These are phyloP conservation scores for Eupeodes corollae DNA, from an alignment of 1,140 invertebrate genomes.

Conservation along the genomic window DNA sequence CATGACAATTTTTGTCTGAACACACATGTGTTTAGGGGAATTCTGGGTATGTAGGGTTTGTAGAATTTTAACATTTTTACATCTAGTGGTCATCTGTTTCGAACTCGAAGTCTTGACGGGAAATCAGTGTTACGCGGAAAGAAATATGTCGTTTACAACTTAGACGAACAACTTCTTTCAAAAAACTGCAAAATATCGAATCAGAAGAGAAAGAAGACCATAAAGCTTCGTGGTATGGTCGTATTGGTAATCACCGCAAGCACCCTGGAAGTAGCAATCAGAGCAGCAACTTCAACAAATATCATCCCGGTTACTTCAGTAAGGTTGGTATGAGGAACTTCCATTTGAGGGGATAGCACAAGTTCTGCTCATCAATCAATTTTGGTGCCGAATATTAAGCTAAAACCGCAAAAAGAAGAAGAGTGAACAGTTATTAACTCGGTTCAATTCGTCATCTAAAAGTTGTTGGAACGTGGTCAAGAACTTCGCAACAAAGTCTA, in stretches of 20 bases:
- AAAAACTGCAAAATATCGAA: slow-evolving; percentile 47
- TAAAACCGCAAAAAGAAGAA: slow-evolving; percentile 72
- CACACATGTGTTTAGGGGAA: too few relatives aligned
- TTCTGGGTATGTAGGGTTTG: too few relatives aligned
- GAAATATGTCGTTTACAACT: too few relatives aligned
- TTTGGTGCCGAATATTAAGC: slow-evolving; percentile 79
- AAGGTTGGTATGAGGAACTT: slow-evolving; percentile 99
- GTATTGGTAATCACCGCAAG: slow-evolving; percentile 98
- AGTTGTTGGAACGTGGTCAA: slow-evolving; percentile 97
- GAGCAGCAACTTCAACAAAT: slow-evolving; percentile 99
- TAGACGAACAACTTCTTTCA: too few relatives aligned
- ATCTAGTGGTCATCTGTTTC: too few relatives aligned
- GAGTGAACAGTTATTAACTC: slow-evolving; percentile 85
- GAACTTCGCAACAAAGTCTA: slow-evolving; percentile 94
- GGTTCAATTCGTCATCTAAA: slow-evolving; percentile 93
- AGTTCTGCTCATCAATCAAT: slow-evolving; percentile 88
- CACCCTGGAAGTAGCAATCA: slow-evolving; percentile 99
- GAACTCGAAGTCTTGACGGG: too few relatives aligned
- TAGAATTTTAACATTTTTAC: too few relatives aligned
- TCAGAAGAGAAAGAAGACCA: slow-evolving; percentile 88
- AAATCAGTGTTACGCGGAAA: too few relatives aligned
- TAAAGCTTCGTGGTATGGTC: slow-evolving; percentile 97
- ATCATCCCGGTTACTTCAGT: slow-evolving; percentile 99
- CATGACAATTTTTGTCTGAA: too few relatives aligned
- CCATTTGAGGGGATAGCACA: slow-evolving; percentile 81